Evolutionary conservation across 2,113 vertebrate genomes (phyloP).

Genomic region (Ornithorhynchus anatinus): DNA sequence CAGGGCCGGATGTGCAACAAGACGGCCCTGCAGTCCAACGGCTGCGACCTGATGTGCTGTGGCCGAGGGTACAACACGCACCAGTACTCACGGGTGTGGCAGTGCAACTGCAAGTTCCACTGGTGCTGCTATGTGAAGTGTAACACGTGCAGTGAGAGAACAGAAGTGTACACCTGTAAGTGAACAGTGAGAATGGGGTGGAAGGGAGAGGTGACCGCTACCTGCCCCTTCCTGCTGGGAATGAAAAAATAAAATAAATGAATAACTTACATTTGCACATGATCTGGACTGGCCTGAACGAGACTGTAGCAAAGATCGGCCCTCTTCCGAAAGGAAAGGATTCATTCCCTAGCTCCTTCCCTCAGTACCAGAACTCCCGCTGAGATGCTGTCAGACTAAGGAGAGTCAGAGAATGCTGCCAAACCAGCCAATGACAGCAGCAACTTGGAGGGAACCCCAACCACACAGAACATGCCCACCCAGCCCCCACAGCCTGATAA

Average conservation of each 20-base stretch:
- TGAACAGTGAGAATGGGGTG: slow-evolving; percentile 57
- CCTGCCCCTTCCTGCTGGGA: not conserved
- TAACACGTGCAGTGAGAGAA: slow-evolving; percentile 98
- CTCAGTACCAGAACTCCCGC: not conserved
- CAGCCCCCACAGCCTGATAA: not conserved
- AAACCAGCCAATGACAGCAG: too few relatives aligned
- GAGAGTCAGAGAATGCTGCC: not conserved
- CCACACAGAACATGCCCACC: not conserved
- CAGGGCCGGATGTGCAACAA: slow-evolving; percentile 96
- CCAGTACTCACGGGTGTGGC: slow-evolving; percentile 96
- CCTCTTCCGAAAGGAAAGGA: slow-evolving; percentile 12
- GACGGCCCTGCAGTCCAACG: slow-evolving; percentile 88
- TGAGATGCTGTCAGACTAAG: not conserved
- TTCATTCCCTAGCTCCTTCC: not conserved
- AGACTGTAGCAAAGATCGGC: slow-evolving; percentile 15
- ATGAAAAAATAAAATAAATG: not conserved
- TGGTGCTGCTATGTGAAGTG: slow-evolving; percentile 99
- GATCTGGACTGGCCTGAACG: not conserved
- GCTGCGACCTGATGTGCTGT: slow-evolving; percentile 97
- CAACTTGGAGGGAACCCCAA: not conserved
- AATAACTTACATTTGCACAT: slow-evolving; percentile 60
- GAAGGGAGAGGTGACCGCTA: fast-evolving
- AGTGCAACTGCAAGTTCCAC: slow-evolving; percentile 98
- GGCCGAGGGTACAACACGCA: slow-evolving; percentile 98
- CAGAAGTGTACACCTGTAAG: slow-evolving; percentile 95